Percentiles rank a stretch among this genome's conserved stretches.
These are phyloP conservation scores for crab-eating macaque (Macaca fascicularis) DNA, from an alignment of 2,113 vertebrate genomes.

Conservation along the genomic window DNA sequence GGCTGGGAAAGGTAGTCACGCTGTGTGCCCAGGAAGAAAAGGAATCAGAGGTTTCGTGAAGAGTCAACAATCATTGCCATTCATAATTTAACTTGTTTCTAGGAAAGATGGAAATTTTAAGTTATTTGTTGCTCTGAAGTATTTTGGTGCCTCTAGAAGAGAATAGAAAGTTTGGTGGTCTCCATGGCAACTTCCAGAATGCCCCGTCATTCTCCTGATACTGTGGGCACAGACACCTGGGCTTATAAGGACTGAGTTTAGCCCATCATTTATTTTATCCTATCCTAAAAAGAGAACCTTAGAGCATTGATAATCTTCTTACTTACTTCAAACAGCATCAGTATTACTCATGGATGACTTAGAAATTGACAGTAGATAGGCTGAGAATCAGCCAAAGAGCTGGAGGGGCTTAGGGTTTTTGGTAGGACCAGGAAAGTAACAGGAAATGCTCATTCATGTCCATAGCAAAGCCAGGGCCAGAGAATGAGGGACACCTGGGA, in stretches of 20 bases:
- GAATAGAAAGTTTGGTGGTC: background rate
- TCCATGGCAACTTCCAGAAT: slow-evolving; percentile 9
- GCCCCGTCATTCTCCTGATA: background rate
- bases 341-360: background rate
- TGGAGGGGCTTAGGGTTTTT: background rate
- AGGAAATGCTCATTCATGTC: background rate
- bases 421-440: background rate
- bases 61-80: background rate
- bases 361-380: background rate
- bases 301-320: background rate
- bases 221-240: background rate
- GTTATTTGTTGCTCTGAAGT: background rate
- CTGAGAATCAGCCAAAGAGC: background rate
- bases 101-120: background rate
- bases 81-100: background rate
- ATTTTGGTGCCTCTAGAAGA: background rate
- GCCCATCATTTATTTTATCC: background rate
- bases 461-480: background rate
- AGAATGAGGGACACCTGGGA: background rate
- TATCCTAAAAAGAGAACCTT: background rate
- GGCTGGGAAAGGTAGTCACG: background rate
- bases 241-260: background rate
- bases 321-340: background rate
- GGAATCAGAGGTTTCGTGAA: background rate
- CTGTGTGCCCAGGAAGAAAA: background rate